Base-by-base conservation (phyloP, 1,140 invertebrate species). In the Drosophila rufa region DNA sequence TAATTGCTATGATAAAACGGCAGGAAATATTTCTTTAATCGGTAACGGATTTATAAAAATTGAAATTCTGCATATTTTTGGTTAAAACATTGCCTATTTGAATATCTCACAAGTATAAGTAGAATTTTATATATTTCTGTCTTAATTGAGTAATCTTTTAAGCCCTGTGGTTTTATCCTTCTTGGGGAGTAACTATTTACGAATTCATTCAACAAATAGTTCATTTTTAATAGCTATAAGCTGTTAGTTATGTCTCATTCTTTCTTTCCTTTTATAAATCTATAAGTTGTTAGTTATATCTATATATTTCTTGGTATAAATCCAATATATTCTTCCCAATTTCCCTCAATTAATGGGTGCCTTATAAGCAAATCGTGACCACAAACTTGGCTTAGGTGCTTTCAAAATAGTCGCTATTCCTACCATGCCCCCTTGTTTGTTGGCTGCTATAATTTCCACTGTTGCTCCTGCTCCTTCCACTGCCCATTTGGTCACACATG, bases 341-440 rank as follows among this genome's bases (percentile, higher is more conserved):
- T 45, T 22, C 3, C 0, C 0, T 27, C 7, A 43, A 67, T 40
- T 46, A 66, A 6, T 17, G 30, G 62, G 19, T 46, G 17, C 15
- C 4, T n/a, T 17, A 19, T 57, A 19, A 15, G 45, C 51, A 38
- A 58, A 78, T 45, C 36, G 43, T 36, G 9, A 48, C 59, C 68
- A 27, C 53, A 69, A 82, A 82, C 59, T 69, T 75, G 56, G 50
- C 64, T 74, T 68, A 78, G 76, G 14, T 68, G 47, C 45, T 53
- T 53, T 65, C 59, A 56, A 51, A 43, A 57, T 56, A 43, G 46
- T 56, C 43, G 46, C 19, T 40, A 0, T 25, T 70, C 17, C 33
- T 40, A 6, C 33, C 17, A 17, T 50, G 27, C 27, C 7, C 1
- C 3, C 19, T 50, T 25, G 12, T 3, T 50, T 48, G 33, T n/a